Conservation (phyloP, 2,888 invertebrate species). For the Drosophila melanosoma region DNA sequence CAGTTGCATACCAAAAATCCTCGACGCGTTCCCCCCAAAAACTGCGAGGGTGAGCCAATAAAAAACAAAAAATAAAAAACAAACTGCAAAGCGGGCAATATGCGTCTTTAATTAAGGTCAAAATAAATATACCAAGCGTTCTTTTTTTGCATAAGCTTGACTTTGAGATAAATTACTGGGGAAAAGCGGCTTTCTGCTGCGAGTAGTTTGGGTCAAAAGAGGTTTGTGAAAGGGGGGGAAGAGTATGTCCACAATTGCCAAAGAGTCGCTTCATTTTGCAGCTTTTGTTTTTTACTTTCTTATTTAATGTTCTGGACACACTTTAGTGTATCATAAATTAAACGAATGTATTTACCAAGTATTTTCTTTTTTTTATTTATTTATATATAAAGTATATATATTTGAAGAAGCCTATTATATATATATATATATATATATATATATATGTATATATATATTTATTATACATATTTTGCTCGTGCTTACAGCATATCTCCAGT, state of each 20-base stretch:
- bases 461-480: neutral
- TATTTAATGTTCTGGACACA: neutral
- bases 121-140: slow-evolving; percentile 51
- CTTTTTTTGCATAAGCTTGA: slow-evolving; percentile 49
- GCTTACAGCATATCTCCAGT: neutral
- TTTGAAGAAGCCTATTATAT: neutral
- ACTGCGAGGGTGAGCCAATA: neutral
- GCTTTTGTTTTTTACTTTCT: slow-evolving; percentile 16
- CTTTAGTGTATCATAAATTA: neutral
- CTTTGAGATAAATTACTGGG: slow-evolving; percentile 70
- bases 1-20: slow-evolving; percentile 51
- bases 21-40: slow-evolving; percentile 5
- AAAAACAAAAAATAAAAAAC: slow-evolving; percentile 12
- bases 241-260: slow-evolving; percentile 36
- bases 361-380: slow-evolving; percentile 12
- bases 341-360: too few relatives aligned
- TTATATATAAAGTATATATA: neutral
- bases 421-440: too few relatives aligned
- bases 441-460: neutral
- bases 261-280: slow-evolving; percentile 43
- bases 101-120: slow-evolving; percentile 80
- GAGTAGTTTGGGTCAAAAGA: neutral
- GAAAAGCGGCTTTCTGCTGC: slow-evolving; percentile 31
- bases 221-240: too few relatives aligned
- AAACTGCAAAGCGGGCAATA: slow-evolving; percentile 59